Evolutionary conservation across 2,888 invertebrate species (phyloP).

Genomic region (Xylophagus ater): DNA sequence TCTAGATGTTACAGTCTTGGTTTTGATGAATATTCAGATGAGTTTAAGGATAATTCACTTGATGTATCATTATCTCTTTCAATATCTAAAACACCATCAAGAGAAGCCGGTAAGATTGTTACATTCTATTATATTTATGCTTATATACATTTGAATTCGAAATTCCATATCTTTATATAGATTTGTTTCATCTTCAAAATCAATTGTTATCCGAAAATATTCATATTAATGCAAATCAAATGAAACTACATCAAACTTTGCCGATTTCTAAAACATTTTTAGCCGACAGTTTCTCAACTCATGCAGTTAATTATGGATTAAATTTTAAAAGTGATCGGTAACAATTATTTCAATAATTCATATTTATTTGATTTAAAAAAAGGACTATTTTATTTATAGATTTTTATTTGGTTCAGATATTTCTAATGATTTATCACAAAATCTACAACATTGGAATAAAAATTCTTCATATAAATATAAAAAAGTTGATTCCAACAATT

Average conservation of each 20-base stretch:
- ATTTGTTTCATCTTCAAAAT: slow-evolving; percentile 21
- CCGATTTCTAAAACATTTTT: slow-evolving; percentile 35
- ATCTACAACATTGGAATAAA: background rate
- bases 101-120: slow-evolving; percentile 21
- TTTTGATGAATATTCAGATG: slow-evolving; percentile 34
- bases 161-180: slow-evolving; percentile 14
- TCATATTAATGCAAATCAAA: slow-evolving; percentile 28
- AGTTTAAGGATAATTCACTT: slow-evolving; percentile 35
- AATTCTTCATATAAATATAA: background rate
- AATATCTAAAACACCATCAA: slow-evolving; percentile 23
- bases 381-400: background rate
- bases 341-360: background rate
- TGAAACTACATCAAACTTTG: slow-evolving; percentile 33
- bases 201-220: slow-evolving; percentile 33
- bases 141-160: background rate
- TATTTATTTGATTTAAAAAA: background rate
- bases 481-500: background rate
- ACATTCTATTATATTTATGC: background rate
- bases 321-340: slow-evolving; percentile 33
- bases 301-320: slow-evolving; percentile 26
- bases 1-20: slow-evolving; percentile 18
- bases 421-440: slow-evolving; percentile 30
- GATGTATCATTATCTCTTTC: slow-evolving; percentile 37
- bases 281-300: slow-evolving; percentile 23
- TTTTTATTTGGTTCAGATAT: slow-evolving; percentile 31